Evolutionary conservation across 2,113 vertebrate species (phyloP).

Genomic region (Sarotherodon lohbergeri): DNA sequence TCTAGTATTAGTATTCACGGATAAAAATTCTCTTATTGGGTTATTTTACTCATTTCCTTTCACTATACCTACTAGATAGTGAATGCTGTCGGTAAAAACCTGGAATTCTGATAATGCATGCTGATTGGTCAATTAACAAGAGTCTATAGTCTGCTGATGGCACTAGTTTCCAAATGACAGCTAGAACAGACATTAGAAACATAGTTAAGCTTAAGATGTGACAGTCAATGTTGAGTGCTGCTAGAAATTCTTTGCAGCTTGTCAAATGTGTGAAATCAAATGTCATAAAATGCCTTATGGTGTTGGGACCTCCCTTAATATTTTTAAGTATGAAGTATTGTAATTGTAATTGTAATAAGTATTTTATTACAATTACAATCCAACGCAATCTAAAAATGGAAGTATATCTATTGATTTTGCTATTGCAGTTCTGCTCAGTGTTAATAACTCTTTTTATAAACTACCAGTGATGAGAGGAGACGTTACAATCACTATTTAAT

Average conservation of each 20-base stretch:
- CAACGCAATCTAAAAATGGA: not conserved
- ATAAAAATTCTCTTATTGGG: not conserved
- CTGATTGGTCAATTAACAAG: not conserved
- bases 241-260: not conserved
- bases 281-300: not conserved
- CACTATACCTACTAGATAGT: not conserved
- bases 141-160: not conserved
- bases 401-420: not conserved
- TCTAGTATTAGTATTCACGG: not conserved
- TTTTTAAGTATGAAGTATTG: not conserved
- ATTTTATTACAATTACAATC: not conserved
- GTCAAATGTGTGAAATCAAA: not conserved
- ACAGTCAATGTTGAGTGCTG: not conserved
- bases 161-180: not conserved
- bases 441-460: not conserved
- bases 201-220: not conserved
- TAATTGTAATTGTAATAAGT: not conserved
- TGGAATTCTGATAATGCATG: not conserved
- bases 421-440: not conserved
- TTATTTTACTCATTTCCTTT: not conserved
- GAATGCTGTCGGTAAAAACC: fast-evolving
- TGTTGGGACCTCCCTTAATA: not conserved
- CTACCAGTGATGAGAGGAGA: not conserved
- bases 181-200: not conserved
- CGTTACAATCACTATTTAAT: not conserved